Percentiles rank a stretch among this genome's conserved stretches.
phyloP scores from a whole-genome alignment of 1,140 invertebrate genomes.

The Drosophila kepulauana region DNA sequence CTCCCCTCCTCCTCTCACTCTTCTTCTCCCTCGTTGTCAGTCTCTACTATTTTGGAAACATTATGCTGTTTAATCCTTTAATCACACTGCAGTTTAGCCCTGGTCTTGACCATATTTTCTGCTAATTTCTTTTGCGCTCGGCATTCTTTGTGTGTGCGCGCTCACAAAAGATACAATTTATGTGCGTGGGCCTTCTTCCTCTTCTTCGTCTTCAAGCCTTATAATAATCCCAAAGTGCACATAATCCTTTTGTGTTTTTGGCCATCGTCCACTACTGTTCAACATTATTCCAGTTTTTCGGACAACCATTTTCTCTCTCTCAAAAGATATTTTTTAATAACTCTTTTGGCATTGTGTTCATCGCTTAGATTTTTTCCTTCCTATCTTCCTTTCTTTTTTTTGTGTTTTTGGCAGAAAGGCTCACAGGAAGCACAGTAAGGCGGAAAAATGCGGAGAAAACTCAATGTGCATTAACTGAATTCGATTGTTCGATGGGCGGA shows the following conservation, averaged over 20 bases:
- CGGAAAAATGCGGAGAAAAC: constrained; percentile 32
- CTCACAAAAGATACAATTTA: constrained; percentile 58
- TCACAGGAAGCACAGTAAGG: constrained; percentile 29
- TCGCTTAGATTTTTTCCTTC: constrained; percentile 1
- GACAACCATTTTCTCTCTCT: constrained; percentile 41
- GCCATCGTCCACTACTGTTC: constrained; percentile 38
- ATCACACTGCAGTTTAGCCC: constrained; percentile 55
- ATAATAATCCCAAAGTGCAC: constrained; percentile 80
- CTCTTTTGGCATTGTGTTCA: constrained; percentile 56
- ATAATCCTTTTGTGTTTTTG: constrained; percentile 72
- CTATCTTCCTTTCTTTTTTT: background rate
- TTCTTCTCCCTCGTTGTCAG: constrained; percentile 2
- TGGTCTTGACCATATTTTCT: constrained; percentile 64
- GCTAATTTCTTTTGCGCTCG: constrained; percentile 67
- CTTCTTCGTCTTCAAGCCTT: constrained; percentile 6
- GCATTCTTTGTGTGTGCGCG: constrained; percentile 30
- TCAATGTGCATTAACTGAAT: constrained; percentile 48
- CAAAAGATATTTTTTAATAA: constrained; percentile 64
- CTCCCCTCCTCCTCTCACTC: background rate
- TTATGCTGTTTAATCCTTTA: constrained; percentile 80
- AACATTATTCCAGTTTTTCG: constrained; percentile 45
- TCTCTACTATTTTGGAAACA: constrained; percentile 71
- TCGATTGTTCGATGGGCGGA: constrained; percentile 77
- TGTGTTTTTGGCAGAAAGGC: constrained; percentile 33
- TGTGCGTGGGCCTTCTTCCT: constrained; percentile 24